Conservation (phyloP, 2,113 vertebrate genomes). For the Apistogramma diplotaenia region DNA sequence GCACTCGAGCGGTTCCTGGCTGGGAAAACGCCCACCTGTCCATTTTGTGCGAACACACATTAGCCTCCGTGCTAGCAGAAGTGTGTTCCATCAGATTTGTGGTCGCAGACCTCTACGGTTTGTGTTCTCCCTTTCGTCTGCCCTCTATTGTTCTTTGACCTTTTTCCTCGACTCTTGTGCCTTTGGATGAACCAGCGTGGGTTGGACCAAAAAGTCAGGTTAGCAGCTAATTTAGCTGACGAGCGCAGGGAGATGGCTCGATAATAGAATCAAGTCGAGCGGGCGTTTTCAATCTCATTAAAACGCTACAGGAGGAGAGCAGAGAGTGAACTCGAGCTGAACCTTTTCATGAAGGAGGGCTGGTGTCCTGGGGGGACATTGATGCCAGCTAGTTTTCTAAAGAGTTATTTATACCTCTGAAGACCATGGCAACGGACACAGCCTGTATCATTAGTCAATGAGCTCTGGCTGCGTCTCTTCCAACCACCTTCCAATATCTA, state of each 20-base stretch:
- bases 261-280: conserved; percentile 48
- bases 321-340: conserved; percentile 52
- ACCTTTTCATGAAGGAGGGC: conserved; percentile 35
- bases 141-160: conserved; percentile 52
- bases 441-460: conserved; percentile 25
- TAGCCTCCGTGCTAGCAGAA: not conserved
- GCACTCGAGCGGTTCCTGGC: not conserved
- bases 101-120: not conserved
- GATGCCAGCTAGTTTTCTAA: conserved; percentile 35
- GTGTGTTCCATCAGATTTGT: not conserved
- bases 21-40: conserved; percentile 34
- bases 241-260: conserved; percentile 26
- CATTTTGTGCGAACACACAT: not conserved
- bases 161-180: conserved; percentile 26
- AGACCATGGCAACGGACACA: conserved; percentile 54
- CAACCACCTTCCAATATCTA: conserved; percentile 3
- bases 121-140: not conserved
- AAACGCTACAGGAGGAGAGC: conserved; percentile 41
- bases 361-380: conserved; percentile 17
- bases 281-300: conserved; percentile 57
- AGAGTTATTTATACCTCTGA: conserved; percentile 61
- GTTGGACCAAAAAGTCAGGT: conserved; percentile 9
- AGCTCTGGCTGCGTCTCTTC: conserved; percentile 18
- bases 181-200: conserved; percentile 39
- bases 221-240: conserved; percentile 55